Percentiles rank a stretch among this genome's conserved stretches.
phyloP scores from a whole-genome alignment of 2,113 vertebrate species.

The Motacilla alba region DNA sequence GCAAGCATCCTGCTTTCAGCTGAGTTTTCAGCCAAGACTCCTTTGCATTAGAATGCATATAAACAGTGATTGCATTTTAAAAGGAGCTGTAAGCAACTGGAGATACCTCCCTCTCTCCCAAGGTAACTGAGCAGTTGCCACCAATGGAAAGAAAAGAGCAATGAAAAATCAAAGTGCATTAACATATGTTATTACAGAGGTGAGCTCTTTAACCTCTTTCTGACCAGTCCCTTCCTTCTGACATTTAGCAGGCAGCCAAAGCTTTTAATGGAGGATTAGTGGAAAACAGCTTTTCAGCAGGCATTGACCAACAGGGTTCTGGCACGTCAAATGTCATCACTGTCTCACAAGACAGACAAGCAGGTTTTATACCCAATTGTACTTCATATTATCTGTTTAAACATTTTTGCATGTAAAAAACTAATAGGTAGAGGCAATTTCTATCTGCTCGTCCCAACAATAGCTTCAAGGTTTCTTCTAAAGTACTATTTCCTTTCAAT shows the following conservation, averaged over 20 bases:
- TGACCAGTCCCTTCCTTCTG: neutral
- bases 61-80: neutral
- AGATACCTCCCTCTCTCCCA: neutral
- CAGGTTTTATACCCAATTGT: neutral
- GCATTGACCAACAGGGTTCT: neutral
- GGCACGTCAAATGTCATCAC: neutral
- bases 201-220: neutral
- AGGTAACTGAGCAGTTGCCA: neutral
- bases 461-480: neutral
- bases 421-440: neutral
- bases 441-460: neutral
- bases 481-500: neutral
- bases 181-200: neutral
- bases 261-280: neutral
- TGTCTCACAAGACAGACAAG: neutral
- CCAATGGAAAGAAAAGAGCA: neutral
- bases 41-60: neutral
- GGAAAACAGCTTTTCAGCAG: neutral
- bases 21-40: neutral
- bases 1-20: neutral
- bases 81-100: neutral
- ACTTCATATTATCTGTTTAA: neutral
- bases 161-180: neutral
- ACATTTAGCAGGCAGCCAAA: neutral
- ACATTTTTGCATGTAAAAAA: neutral